These are phyloP conservation scores for Melanotaenia duboulayi DNA, from an alignment of 2,113 vertebrate genomes.

Conservation along the genomic window DNA sequence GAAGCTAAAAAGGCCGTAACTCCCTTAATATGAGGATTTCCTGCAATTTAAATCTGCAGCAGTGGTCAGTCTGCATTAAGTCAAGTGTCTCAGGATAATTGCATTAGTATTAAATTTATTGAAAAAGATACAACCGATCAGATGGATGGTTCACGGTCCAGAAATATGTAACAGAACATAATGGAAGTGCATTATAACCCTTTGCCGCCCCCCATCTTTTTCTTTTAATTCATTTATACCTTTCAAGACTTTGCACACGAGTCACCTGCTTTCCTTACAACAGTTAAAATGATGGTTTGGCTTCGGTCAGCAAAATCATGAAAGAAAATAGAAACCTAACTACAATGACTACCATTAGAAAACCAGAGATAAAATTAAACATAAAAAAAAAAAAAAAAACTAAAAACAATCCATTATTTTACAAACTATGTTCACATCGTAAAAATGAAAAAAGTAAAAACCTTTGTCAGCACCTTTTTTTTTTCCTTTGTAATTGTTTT, in stretches of 20 bases:
- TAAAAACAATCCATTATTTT: conserved; percentile 79
- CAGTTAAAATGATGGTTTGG: conserved; percentile 80
- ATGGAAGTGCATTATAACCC: conserved; percentile 68
- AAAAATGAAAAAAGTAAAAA: conserved; percentile 76
- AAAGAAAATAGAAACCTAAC: conserved; percentile 68
- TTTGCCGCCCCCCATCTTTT: too few species aligned
- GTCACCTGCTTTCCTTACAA: conserved; percentile 80
- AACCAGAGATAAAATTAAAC: conserved; percentile 75
- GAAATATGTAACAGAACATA: conserved; percentile 81
- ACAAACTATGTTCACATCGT: conserved; percentile 83
- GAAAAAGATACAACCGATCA: conserved; percentile 84
- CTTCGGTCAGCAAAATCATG: conserved; percentile 72
- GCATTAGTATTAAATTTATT: conserved; percentile 87
- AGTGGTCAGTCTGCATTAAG: conserved; percentile 4
- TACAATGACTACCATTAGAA: conserved; percentile 81
- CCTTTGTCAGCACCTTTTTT: conserved; percentile 79
- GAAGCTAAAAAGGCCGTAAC: too few species aligned
- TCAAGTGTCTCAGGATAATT: conserved; percentile 40
- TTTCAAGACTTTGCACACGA: conserved; percentile 77
- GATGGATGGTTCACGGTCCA: conserved; percentile 78
- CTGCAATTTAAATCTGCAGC: background rate
- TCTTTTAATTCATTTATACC: conserved; percentile 58
- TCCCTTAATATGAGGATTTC: background rate
- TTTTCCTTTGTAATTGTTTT: conserved; percentile 45
- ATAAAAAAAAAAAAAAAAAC: conserved; percentile 71